Evolutionary conservation across 2,113 vertebrate genomes (phyloP).

Genomic region (Mionectes macconnelli): DNA sequence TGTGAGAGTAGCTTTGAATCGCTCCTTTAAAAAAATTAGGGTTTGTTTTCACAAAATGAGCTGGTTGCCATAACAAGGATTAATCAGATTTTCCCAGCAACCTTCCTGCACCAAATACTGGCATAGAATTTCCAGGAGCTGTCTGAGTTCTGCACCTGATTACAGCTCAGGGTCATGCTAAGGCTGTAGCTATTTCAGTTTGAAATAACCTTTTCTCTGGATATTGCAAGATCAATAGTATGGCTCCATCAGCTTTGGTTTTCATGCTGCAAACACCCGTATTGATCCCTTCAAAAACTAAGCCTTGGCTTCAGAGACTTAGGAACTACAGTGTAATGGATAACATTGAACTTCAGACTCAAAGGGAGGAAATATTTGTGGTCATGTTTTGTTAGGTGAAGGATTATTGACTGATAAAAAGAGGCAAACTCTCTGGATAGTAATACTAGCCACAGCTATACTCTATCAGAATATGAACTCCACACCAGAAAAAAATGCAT

Average conservation of each 20-base stretch:
- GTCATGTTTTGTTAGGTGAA: background rate
- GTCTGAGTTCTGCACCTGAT: background rate
- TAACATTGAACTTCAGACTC: background rate
- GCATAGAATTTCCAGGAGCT: background rate
- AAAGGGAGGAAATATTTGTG: background rate
- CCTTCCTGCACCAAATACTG: background rate
- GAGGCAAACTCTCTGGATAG: background rate
- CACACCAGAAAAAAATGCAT: background rate
- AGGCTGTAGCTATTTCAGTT: background rate
- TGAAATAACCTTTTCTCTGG: constrained; percentile 26
- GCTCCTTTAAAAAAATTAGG: background rate
- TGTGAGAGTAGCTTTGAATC: background rate
- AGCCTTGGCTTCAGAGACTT: background rate
- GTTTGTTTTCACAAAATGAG: background rate
- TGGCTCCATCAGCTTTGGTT: background rate
- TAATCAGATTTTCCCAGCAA: background rate
- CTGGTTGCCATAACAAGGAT: background rate
- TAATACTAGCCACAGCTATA: background rate
- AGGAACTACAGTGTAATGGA: background rate
- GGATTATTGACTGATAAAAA: background rate
- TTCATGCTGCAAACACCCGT: background rate
- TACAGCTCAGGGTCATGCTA: background rate
- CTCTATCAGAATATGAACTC: background rate
- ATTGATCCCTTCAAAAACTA: constrained; percentile 25
- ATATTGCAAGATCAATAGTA: background rate